Base-by-base conservation (phyloP, 2,797 vertebrate genomes). In the Clamator glandarius region DNA sequence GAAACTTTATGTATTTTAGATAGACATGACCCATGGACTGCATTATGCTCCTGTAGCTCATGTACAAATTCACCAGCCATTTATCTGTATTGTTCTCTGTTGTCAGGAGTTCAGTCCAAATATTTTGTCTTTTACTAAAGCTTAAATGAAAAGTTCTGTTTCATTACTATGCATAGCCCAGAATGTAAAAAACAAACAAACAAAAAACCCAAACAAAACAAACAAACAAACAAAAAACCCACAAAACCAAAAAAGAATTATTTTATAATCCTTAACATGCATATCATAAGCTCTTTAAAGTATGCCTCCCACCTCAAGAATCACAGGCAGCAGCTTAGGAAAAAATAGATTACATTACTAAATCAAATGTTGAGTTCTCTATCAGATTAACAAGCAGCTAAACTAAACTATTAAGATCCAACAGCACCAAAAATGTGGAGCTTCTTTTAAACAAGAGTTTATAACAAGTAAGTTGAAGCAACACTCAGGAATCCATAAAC, bases 341-440 rank as follows among this genome's bases (percentile, higher is more conserved):
- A 35, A 24, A 18, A 36, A 8, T 11, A 66, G 10, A 62, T 0
- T 29, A 41, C 70, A 64, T 67, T 67, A 59, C 55, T 80, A 73
- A 73, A 80, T 59, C 46, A 72, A 75, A 69, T 21, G 7, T 18
- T 69, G n/a, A 73, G 15, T 41, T 36, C 35, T 61, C 52, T 64
- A 14, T 58, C 84, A 80, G 28, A 61, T 61, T 88, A 86, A 69
- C 26, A 69, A 63, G 76, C 54, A 63, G 44, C 31, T 79, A 72
- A 91, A 89, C 57, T 29, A 50, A 92, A 66, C 44, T 26, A 29
- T 33, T 59, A 89, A 86, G 61, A 66, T 68, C 23, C n/a, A 80
- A 48, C 17, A 69, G 20, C 35, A 69, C 41, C 21, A 58, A 20
- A n/a, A 83, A 29, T 6, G 0, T 23, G 29, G 29, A 68, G 59